These are phyloP conservation scores for Oreotrochilus melanogaster DNA, from an alignment of 2,113 vertebrate species.

Conservation along the genomic window DNA sequence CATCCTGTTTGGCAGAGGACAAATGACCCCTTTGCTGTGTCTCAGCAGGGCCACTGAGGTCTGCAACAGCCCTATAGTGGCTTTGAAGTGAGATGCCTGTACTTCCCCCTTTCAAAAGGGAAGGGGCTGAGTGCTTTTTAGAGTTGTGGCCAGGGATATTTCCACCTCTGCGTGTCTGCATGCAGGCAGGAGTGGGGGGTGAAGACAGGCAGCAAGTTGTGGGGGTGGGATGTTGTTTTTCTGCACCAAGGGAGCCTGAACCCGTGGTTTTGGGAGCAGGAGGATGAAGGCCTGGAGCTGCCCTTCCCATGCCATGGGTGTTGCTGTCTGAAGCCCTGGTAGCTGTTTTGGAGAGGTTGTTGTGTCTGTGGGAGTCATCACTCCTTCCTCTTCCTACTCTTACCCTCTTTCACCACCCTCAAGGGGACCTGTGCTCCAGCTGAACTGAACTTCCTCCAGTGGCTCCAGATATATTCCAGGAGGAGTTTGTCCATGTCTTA, in stretches of 20 bases:
- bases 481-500: not conserved
- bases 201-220: no score
- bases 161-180: not conserved
- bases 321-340: not conserved
- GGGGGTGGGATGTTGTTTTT: not conserved
- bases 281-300: not conserved
- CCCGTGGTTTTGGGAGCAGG: not conserved
- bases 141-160: not conserved
- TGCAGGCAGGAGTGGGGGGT: fast-evolving
- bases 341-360: not conserved
- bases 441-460: not conserved
- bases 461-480: not conserved
- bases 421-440: not conserved
- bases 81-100: not conserved
- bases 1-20: not conserved
- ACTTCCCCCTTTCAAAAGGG: fast-evolving
- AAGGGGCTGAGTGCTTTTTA: not conserved
- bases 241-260: not conserved
- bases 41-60: not conserved
- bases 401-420: not conserved
- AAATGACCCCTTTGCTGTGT: not conserved
- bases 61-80: not conserved
- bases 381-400: not conserved
- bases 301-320: not conserved
- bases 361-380: fast-evolving